phyloP scores from a whole-genome alignment of 2,797 vertebrate genomes.

The Coreius guichenoti region DNA sequence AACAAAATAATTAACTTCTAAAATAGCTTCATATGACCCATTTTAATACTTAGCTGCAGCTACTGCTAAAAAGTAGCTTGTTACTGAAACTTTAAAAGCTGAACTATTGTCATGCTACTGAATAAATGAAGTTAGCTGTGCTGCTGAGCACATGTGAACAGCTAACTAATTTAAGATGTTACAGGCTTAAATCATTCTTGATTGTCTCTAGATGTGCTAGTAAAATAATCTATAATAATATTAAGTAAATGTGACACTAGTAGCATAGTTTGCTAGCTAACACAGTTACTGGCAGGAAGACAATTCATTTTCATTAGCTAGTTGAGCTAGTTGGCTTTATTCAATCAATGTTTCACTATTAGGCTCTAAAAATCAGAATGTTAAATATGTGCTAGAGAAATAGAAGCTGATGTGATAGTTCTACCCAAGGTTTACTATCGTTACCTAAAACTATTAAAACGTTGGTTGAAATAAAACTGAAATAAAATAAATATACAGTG shows the following conservation, averaged over 20 bases:
- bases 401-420: not conserved
- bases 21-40: too few relatives aligned
- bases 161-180: not conserved
- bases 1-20: too few relatives aligned
- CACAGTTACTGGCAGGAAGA: not conserved
- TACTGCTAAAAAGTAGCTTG: not conserved
- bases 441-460: not conserved
- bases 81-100: not conserved
- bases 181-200: not conserved
- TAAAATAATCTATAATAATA: not conserved
- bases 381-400: not conserved
- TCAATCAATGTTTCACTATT: not conserved
- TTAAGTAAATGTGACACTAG: not conserved
- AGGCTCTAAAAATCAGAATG: not conserved
- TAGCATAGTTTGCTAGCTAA: not conserved
- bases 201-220: not conserved
- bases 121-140: not conserved
- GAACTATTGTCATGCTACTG: not conserved
- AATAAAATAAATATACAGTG: too few relatives aligned
- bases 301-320: not conserved
- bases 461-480: not conserved
- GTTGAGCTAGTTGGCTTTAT: not conserved
- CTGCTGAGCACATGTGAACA: not conserved
- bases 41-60: too few relatives aligned
- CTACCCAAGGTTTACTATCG: not conserved